A percentile compares a stretch with the other conserved stretches of the same genome.
phyloP scores from a whole-genome alignment of 2,797 vertebrate genomes.

The Chromobotia macracanthus region DNA sequence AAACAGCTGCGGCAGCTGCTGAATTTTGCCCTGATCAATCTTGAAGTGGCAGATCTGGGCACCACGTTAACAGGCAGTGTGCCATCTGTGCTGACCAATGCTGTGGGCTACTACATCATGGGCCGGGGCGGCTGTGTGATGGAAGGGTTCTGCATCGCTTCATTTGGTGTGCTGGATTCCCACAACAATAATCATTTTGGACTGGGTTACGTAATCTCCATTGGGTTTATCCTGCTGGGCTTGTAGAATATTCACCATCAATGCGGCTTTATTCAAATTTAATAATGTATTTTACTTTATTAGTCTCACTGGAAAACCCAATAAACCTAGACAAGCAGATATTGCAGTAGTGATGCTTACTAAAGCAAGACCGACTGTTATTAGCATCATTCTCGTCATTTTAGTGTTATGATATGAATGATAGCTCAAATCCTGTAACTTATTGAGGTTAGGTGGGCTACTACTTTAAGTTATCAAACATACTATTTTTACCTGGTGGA shows the following conservation, averaged over 20 bases:
- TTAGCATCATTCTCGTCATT: neutral
- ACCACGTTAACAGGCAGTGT: too few relatives aligned
- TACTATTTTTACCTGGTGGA: too few relatives aligned
- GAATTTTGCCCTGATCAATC: slow-evolving; percentile 78
- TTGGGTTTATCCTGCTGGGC: neutral
- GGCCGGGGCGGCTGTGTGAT: slow-evolving; percentile 75
- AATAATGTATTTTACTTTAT: neutral
- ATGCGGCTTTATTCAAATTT: neutral
- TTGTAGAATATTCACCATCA: neutral
- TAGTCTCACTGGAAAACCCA: neutral
- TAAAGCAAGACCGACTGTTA: neutral
- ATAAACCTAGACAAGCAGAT: neutral
- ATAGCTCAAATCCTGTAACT: too few relatives aligned
- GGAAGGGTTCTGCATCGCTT: slow-evolving; percentile 76
- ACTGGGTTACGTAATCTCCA: neutral
- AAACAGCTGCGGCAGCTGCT: slow-evolving; percentile 77
- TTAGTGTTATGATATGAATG: neutral
- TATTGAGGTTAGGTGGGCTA: too few relatives aligned
- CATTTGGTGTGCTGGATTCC: slow-evolving; percentile 61
- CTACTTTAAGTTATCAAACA: too few relatives aligned
- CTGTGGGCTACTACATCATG: slow-evolving; percentile 73
- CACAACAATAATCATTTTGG: slow-evolving; percentile 4
- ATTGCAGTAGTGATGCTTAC: neutral
- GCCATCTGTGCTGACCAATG: slow-evolving; percentile 76
- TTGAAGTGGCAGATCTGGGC: slow-evolving; percentile 76